These are phyloP conservation scores for Drosophila suzukii DNA, from an alignment of 1,140 invertebrate genomes.

Conservation along the genomic window DNA sequence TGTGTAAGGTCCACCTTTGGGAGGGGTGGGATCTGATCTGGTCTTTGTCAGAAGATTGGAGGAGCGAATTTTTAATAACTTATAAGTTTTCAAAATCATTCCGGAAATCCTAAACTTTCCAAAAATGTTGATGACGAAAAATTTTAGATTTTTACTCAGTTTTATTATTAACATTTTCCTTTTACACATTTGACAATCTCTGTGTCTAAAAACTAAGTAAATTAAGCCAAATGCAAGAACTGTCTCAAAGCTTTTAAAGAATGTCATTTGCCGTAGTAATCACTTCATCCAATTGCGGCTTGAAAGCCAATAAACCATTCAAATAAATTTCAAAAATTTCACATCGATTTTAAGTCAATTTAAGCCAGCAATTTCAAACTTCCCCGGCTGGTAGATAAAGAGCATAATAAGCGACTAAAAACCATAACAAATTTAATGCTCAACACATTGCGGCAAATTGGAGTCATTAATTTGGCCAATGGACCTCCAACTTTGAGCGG, in stretches of 20 bases:
- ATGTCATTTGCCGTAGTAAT: constrained; percentile 10
- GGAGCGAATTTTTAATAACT: not conserved
- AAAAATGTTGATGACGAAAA: too few relatives aligned
- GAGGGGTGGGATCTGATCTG: constrained; percentile 18
- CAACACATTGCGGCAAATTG: constrained; percentile 61
- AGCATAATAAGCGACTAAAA: constrained; percentile 31
- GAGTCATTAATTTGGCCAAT: constrained; percentile 61
- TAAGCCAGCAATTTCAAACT: constrained; percentile 19
- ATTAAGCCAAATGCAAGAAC: not conserved
- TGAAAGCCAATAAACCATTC: constrained; percentile 7
- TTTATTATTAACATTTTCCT: too few relatives aligned
- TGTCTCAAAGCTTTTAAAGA: constrained; percentile 1
- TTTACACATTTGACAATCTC: not conserved
- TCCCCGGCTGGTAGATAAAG: constrained; percentile 13
- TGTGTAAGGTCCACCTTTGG: constrained; percentile 45
- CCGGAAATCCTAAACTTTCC: too few relatives aligned
- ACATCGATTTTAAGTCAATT: constrained; percentile 36
- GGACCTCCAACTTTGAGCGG: constrained; percentile 21
- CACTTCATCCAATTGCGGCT: not conserved
- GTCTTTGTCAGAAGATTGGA: constrained; percentile 15
- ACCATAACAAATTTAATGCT: constrained; percentile 54
- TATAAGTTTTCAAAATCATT: too few relatives aligned
- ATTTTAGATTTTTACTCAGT: too few relatives aligned
- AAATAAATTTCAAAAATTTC: constrained; percentile 9
- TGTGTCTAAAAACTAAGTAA: not conserved